Base-by-base conservation (phyloP, 2,797 vertebrate genomes). In the Hyperoplus immaculatus region DNA sequence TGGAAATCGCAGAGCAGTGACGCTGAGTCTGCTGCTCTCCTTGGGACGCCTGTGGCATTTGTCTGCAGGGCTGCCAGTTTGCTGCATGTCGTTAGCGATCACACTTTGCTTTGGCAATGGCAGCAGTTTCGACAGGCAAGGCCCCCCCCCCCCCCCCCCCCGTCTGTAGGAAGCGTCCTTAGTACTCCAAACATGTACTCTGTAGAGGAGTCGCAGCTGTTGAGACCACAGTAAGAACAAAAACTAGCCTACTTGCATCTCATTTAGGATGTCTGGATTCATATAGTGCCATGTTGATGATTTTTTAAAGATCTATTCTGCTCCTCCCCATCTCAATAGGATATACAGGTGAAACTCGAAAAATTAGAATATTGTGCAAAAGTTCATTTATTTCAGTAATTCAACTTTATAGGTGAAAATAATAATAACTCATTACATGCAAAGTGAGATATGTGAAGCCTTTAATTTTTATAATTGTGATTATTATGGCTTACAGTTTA, bases 171-270 rank as follows among this genome's bases (percentile, higher is more conserved):
- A 82, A 79, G 68, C 86, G 45, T 80, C 72, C 55, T 88, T 78
- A 86, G 75, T 72, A 78, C 81, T 80, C 82, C 77, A 50, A 85
- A 82, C 65, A 75, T 87, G 87, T 74, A 71, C 75, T 77, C 77
- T 83, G 80, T 69, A 63, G 69, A 56, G 73, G 81, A 78, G 62
- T 82, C 57, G 45, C 90, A 91, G 91, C 87, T 88, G 87, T 60
- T 84, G 72, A 53, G 72, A 80, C 49, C 46, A 51, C 68, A 74
- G 51, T 38, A 74, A 65, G 53, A 85, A 60, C n/a, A 68, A 83
- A 70, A 39, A 75, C 54, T 29, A 29, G 29, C 29, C 29, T 43
- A 57, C 57, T 7, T 2, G 41, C 72, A 77, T 90, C 77, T 85
- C 67, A 78, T 86, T 84, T 81, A 72, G 62, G 21, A 51, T 72